Evolutionary conservation across 1,140 invertebrate species (phyloP), one percentile per base, ranked within the genome.

Genomic region (Chironomus tepperi): DNA sequence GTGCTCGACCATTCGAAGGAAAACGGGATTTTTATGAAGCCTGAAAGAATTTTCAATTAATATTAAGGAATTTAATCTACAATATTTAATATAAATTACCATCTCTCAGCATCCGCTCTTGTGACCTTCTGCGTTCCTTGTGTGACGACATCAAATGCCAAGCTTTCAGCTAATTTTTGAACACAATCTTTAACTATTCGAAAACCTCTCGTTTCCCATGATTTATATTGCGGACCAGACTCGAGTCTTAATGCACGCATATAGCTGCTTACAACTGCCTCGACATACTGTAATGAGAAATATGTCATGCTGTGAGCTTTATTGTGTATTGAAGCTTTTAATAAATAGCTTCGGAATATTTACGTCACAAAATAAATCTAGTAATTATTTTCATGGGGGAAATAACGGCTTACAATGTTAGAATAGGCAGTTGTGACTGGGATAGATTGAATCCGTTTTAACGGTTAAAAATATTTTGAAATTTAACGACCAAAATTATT

Each of bases 191-290:
- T 84, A 19, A 80, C 81, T 2, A 84, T 84, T 3, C 81, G 78
- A 74, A 86, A 86, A 1, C 86, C 85, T 74, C 86, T 81, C 19
- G 83, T 81, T 7, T 85, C 80, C 86, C 86, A 87, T 6, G 79
- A 81, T 64, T 81, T 79, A 73, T 80, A 83, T 12, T 80, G 79
- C 0, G 83, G 79, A 7, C 78, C 77, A 12, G 81, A 79, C 7
- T 77, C 74, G 2, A 78, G 77, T 74, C 76, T 75, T 43, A 81
- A 77, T 75, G 82, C 74, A 8, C 80, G 76, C 43, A 82, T 74
- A 74, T 82, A 82, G 73, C 80, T 82, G 74, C 79, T 79, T 1
- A 82, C 78, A 12, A 82, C 78, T 43, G 81, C 78, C 73, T 79
- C 77, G 73, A 82, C 78, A 73, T 82, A 82, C 81, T 82, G 9